Base-by-base conservation (phyloP, 2,888 invertebrate genomes). In the Gymnocheta viridis region DNA sequence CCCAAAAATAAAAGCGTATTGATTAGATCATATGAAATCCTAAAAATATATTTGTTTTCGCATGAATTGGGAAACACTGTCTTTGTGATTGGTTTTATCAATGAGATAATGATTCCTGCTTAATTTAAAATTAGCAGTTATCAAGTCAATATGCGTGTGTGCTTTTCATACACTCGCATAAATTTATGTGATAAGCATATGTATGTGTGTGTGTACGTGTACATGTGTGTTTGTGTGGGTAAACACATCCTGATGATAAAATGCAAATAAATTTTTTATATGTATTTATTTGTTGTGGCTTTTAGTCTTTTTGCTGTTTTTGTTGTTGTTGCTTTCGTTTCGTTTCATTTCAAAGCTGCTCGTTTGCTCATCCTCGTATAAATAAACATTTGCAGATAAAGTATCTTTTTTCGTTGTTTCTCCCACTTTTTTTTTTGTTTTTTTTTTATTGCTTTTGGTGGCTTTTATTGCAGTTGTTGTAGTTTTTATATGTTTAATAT, bases 221-320 rank as follows among this genome's bases (percentile, higher is more conserved):
- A 22, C 2, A n/a, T 66, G 24, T 35, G n/a, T 66, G 19, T 41
- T 44, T 64, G 27, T 64, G n/a, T n/a, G n/a, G n/a, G n/a, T 41
- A n/a, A 35, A 56, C 74, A 80, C 83, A 83, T 83, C 83, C 83
- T 83, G 83, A 77, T 80, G 72, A 83, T 83, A 83, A 83, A 69
- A 76, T 54, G 44, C 73, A 79, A 79, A 79, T 64, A 69, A 79
- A 79, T 54, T 49, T 60, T 5, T 70, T 9, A n/a, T n/a, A n/a
- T n/a, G n/a, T 41, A 5, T 58, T 58, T 44, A 72, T 66, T 64
- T 76, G 47, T 70, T 69, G 44, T 32, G 41, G 27, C 49, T 51
- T 60, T 73, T 73, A 54, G 10, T 56, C 32, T 73, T 24, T 73
- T 27, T 66, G 56, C 38, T 60, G 56, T 49, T 44, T 10, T 17